A percentile compares a stretch with the other conserved stretches of the same genome.
These are phyloP conservation scores for Idaea aversata DNA, from an alignment of 2,888 invertebrate species.

Conservation along the genomic window DNA sequence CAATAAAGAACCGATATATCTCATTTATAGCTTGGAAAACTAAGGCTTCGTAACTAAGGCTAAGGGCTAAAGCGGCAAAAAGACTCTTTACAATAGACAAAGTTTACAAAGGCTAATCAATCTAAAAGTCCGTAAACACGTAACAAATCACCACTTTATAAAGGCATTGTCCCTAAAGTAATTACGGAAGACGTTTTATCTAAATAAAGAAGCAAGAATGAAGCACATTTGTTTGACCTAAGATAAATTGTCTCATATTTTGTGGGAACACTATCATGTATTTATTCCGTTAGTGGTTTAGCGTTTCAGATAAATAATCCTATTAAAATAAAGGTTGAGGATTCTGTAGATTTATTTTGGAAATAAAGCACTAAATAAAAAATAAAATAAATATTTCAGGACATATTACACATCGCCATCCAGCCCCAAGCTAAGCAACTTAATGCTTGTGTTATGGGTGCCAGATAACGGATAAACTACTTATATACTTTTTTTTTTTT, in stretches of 20 bases:
- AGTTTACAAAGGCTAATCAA: background rate
- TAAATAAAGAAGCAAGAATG: background rate
- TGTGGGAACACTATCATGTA: background rate
- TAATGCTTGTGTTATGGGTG: too few relatives aligned
- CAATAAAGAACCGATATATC: too few relatives aligned
- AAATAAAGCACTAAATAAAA: background rate
- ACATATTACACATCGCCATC: too few relatives aligned
- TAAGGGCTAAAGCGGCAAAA: background rate
- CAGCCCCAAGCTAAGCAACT: too few relatives aligned
- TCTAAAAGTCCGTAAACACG: slow-evolving; percentile 2
- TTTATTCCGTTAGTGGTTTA: background rate
- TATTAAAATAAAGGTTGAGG: background rate
- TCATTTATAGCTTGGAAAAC: background rate
- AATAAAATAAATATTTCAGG: too few relatives aligned
- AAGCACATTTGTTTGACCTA: slow-evolving; percentile 5
- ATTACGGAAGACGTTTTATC: slow-evolving; percentile 4
- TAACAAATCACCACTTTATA: slow-evolving; percentile 1
- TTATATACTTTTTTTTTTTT: too few relatives aligned
- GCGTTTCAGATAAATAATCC: background rate
- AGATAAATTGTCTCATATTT: slow-evolving; percentile 4
- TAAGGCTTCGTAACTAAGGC: background rate
- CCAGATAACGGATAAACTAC: too few relatives aligned
- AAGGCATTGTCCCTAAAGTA: slow-evolving; percentile 1
- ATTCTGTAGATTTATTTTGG: background rate
- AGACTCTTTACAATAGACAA: background rate